Evolutionary conservation across 2,113 vertebrate genomes (phyloP), one percentile per base, ranked within the genome.

Genomic region (Cygnus buccinator): DNA sequence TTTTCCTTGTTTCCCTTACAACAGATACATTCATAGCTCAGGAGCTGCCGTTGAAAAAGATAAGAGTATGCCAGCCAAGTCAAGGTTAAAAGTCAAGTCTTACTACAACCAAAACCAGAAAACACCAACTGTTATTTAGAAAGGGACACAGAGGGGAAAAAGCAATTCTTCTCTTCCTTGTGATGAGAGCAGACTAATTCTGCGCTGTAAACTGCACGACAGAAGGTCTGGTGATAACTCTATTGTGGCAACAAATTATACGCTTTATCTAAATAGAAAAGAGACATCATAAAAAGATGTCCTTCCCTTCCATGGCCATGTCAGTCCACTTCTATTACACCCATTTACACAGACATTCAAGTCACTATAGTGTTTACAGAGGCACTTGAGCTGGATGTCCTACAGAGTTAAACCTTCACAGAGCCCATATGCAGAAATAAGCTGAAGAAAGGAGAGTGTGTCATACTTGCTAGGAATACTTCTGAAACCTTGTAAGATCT

Each of bases 231-330:
- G 57, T n/a, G 88, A 92, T 73, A 96, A 93, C 18, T 87, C 84
- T 87, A 44, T 78, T 86, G 87, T 52, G 54, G 8, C 55, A 95
- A 95, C 48, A 94, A 93, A 93, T 88, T 62, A 92, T 35, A 93
- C 9, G 21, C 15, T 80, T 88, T 92, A 93, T 74, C 90, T 67
- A 88, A 83, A 87, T n/a, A 78, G 28, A 78, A 10, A 33, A 87
- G 13, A 95, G 58, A 87, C 48, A 35, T 1, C 41, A n/a, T 65
- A 91, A 79, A 90, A 94, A n/a, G 50, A 48, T 0, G 33, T 87
- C 62, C 66, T 95, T 90, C 35, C 72, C 44, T 74, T 73, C 66
- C 66, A 71, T 2, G 0, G 71, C 81, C 81, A 68, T 73, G 72
- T 61, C 66, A 89, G 62, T 44, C 20, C 4, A 0, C 59, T 89